A percentile compares a stretch with the other conserved stretches of the same genome.
These are phyloP conservation scores for Ochotona princeps DNA, from an alignment of 2,113 vertebrate genomes.

Conservation along the genomic window DNA sequence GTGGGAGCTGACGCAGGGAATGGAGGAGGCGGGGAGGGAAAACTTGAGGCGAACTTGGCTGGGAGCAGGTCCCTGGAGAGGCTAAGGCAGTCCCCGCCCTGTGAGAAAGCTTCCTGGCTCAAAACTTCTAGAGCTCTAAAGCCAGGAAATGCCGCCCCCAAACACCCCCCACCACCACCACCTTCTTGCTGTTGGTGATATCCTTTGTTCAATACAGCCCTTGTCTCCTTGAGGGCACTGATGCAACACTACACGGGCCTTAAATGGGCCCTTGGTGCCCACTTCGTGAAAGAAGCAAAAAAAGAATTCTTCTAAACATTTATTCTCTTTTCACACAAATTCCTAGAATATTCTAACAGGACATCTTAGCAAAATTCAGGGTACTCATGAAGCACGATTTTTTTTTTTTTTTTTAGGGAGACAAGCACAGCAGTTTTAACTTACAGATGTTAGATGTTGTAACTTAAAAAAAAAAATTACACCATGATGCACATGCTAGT, in stretches of 20 bases:
- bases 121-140: slow-evolving; percentile 50
- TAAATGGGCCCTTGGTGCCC: neutral
- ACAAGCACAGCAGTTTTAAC: neutral
- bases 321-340: neutral
- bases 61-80: slow-evolving; percentile 50
- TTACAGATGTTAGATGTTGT: neutral
- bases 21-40: neutral
- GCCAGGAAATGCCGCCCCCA: slow-evolving; percentile 53
- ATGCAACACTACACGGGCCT: neutral
- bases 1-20: neutral
- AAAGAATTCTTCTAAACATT: slow-evolving; percentile 17
- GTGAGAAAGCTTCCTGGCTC: slow-evolving; percentile 62
- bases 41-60: slow-evolving; percentile 31
- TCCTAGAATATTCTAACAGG: neutral
- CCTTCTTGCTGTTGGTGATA: slow-evolving; percentile 11
- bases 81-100: slow-evolving; percentile 14
- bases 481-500: neutral
- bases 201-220: slow-evolving; percentile 52
- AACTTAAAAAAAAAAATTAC: neutral
- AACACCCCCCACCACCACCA: neutral
- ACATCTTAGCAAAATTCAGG: neutral
- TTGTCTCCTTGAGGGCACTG: neutral
- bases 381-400: neutral
- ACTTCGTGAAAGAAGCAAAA: slow-evolving; percentile 15
- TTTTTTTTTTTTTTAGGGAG: neutral